Base-by-base conservation (phyloP, 2,113 vertebrate species). In the Kryptolebias marmoratus region DNA sequence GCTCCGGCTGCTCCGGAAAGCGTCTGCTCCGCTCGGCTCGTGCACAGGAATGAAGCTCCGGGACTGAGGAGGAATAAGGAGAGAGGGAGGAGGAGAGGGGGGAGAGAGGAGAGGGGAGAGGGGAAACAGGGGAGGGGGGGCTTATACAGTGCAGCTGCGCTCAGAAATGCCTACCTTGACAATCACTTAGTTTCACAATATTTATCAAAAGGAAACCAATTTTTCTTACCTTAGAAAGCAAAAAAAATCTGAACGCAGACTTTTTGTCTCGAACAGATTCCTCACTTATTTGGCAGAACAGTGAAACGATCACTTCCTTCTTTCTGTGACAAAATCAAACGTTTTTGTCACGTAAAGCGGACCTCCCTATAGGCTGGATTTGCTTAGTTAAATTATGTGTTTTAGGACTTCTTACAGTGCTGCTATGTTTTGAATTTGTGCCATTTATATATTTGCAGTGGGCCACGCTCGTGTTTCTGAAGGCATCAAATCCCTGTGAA, bases 41-140 rank as follows among this genome's bases (percentile, higher is more conserved):
- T 90, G 88, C 89, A 63, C 79, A 90, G 91, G 92, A 93, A 93
- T 93, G 91, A 92, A 79, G 82, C 81, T 59, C 73, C 73, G 71
- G 63, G 39, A 64, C 75, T 71, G 79, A 70, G 79, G 62, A 79
- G 73, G 85, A 79, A 81, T 69, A 87, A 83, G 75, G 88, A 53
- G 73, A 54, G 81, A 45, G 77, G 56, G 81, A 48, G 83, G 68
- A 73, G 45, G 82, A 52, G 73, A 69, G 71, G 44, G 79, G 73
- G 64, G 71, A 16, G 75, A 64, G 82, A 4, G 60, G 36, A 73
- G 31, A 57, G 71, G 60, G 3, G 1, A 31, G 53, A 54, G 64
- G 75, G 65, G 70, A 52, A 72, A 13, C 32, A 36, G 85, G 90
- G 88, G 92, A 91, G 88, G 91, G 89, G 88, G 89, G 22, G 22